Evolutionary conservation across 2,797 vertebrate genomes (phyloP).

Genomic region (Epinephelus awoara): DNA sequence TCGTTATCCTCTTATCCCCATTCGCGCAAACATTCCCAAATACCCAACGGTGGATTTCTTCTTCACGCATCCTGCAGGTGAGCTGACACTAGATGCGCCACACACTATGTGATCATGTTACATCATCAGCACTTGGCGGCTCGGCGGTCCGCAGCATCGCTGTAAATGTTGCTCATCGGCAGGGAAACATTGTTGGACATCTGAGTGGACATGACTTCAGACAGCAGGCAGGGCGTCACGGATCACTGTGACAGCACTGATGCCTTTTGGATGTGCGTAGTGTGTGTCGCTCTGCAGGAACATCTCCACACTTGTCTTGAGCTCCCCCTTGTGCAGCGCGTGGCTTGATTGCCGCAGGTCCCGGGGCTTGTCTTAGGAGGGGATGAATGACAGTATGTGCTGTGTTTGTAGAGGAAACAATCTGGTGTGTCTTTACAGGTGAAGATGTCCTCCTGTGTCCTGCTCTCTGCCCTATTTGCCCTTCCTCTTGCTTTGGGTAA

Average conservation of each 20-base stretch:
- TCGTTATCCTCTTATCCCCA: conserved; percentile 33
- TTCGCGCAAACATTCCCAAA: conserved; percentile 20
- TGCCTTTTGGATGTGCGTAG: background rate
- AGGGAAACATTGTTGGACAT: conserved; percentile 46
- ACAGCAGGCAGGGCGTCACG: conserved; percentile 13
- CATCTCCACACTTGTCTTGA: background rate
- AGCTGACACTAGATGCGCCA: conserved; percentile 16
- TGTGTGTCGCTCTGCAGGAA: background rate
- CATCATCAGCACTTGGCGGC: rapidly evolving
- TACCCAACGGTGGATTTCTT: conserved; percentile 2
- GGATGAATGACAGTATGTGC: conserved; percentile 38
- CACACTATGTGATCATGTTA: background rate
- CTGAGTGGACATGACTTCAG: conserved; percentile 44
- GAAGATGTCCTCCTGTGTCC: conserved; percentile 66
- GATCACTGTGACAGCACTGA: background rate
- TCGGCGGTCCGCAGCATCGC: background rate
- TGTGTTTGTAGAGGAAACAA: conserved; percentile 42
- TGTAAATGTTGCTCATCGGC: background rate
- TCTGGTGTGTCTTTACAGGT: conserved; percentile 42
- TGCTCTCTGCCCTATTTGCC: conserved; percentile 55
- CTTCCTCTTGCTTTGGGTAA: conserved; percentile 67
- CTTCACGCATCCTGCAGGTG: conserved; percentile 56
- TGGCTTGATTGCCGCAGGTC: conserved; percentile 40
- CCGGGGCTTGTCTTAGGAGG: conserved; percentile 28
- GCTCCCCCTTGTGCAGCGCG: conserved; percentile 21